Base-by-base conservation (phyloP, 2,113 vertebrate genomes). In the Zootoca vivipara region DNA sequence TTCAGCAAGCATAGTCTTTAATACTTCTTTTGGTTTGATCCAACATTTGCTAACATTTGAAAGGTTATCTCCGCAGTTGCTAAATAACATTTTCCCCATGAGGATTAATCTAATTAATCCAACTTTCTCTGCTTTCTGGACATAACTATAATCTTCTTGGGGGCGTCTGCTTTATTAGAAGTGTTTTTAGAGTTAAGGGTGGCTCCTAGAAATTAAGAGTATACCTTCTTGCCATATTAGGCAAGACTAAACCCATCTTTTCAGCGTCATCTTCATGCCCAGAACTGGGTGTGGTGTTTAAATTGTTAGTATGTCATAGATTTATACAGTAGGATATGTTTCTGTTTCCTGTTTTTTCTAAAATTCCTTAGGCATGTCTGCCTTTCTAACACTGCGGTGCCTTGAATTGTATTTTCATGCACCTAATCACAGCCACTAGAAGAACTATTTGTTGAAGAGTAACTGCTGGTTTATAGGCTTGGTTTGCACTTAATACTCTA, bases 91-190 rank as follows among this genome's bases (percentile, higher is more conserved):
- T 94, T 91, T 91, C 79, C 90, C 85, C n/a, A 56, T 89, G 56
- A 90, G 92, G 87, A 93, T 94, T 95, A 92, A 89, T 92, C 91
- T 94, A 92, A 95, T 93, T 87, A 91, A 78, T 6, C 38, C 67
- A 52, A 89, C 91, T 87, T 83, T 83, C 84, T 88, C 56, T 35
- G 86, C 77, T 89, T 83, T 28, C 24, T 35, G 56, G 42, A 1
- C 46, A 52, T 52, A 52, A 52, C 46, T 52, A 52, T 52, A 52
- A 52, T 52, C 46, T 52, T 52, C 2, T 52, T 12, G 46, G 46
- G 46, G 46, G 46, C 10, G 10, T 52, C 46, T 52, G 46, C 46
- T 52, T 12, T 52, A 52, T 52, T 52, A 52, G 46, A 52, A 52
- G 46, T 52, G 46, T 65, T 65, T 65, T 65, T 65, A 24, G 24